A percentile compares a stretch with the other conserved stretches of the same genome.
These are phyloP conservation scores for Misgurnus mizolepis DNA, from an alignment of 2,113 vertebrate species.

Conservation along the genomic window DNA sequence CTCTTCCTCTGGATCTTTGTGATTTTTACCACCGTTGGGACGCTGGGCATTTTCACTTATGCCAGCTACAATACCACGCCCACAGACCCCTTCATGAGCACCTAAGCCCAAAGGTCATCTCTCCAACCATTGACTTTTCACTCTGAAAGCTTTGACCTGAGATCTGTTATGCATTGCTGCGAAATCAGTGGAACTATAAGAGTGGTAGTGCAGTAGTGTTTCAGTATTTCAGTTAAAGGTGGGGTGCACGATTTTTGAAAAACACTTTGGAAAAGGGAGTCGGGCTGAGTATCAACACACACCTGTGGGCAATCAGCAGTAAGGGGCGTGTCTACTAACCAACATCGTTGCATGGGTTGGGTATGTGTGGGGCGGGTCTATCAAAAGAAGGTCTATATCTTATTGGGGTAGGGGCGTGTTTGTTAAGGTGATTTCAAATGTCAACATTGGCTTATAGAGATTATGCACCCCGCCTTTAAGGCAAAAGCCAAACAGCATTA, in stretches of 20 bases:
- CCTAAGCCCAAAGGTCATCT: slow-evolving; percentile 38
- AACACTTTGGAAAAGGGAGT: no score
- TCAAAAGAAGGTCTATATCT: no score
- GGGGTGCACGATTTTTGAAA: no score
- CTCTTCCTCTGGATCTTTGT: slow-evolving; percentile 81
- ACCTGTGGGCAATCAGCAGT: no score
- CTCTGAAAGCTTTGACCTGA: background rate
- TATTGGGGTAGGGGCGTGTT: no score
- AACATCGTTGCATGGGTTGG: no score
- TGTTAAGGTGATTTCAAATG: no score
- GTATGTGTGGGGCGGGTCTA: no score
- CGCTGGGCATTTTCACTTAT: slow-evolving; percentile 73
- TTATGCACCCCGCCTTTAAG: no score
- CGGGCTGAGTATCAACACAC: no score
- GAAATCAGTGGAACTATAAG: background rate
- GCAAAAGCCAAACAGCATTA: background rate
- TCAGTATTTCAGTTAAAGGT: background rate
- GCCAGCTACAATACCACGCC: slow-evolving; percentile 78
- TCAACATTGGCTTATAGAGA: no score
- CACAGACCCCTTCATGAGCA: slow-evolving; percentile 71
- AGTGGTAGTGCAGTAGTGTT: background rate
- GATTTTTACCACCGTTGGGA: slow-evolving; percentile 78
- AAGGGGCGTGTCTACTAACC: no score
- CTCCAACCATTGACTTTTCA: slow-evolving; percentile 8
- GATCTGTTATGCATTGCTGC: background rate